These are phyloP conservation scores for Mastacembelus armatus DNA, from an alignment of 2,797 vertebrate species.

Conservation along the genomic window DNA sequence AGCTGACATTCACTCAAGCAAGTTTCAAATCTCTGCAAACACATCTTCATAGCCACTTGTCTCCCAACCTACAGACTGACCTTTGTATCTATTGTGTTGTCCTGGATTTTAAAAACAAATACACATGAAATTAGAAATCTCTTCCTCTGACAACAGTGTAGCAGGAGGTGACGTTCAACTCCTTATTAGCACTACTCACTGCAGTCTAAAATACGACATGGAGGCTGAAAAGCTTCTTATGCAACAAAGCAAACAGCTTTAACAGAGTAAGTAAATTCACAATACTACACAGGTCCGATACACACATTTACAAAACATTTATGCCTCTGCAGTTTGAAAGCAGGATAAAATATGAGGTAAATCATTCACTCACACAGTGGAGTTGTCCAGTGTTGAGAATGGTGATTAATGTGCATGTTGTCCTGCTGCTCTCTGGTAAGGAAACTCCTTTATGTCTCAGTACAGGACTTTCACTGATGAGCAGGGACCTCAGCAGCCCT, in stretches of 20 bases:
- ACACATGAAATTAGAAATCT: constrained; percentile 1
- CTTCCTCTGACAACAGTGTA: neutral
- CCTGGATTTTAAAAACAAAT: neutral
- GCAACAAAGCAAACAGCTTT: constrained; percentile 51
- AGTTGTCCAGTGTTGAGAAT: constrained; percentile 26
- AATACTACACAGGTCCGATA: neutral
- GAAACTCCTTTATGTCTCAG: constrained; percentile 50
- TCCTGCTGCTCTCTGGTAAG: constrained; percentile 33
- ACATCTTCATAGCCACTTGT: too few relatives aligned
- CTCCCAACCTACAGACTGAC: too few relatives aligned
- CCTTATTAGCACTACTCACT: constrained; percentile 12
- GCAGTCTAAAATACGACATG: constrained; percentile 31
- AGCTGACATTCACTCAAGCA: too few relatives aligned
- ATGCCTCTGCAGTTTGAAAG: neutral
- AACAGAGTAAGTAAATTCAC: neutral
- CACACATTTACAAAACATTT: neutral
- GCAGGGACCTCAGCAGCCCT: constrained; percentile 43
- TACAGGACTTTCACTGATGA: constrained; percentile 63
- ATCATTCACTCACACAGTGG: constrained; percentile 69
- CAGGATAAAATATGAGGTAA: neutral
- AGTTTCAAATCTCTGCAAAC: too few relatives aligned
- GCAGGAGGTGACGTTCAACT: constrained; percentile 14
- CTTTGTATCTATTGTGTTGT: neutral
- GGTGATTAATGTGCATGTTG: constrained; percentile 51
- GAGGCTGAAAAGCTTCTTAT: constrained; percentile 69